Conservation (phyloP, 2,797 vertebrate species). For the Vipera latastei region DNA sequence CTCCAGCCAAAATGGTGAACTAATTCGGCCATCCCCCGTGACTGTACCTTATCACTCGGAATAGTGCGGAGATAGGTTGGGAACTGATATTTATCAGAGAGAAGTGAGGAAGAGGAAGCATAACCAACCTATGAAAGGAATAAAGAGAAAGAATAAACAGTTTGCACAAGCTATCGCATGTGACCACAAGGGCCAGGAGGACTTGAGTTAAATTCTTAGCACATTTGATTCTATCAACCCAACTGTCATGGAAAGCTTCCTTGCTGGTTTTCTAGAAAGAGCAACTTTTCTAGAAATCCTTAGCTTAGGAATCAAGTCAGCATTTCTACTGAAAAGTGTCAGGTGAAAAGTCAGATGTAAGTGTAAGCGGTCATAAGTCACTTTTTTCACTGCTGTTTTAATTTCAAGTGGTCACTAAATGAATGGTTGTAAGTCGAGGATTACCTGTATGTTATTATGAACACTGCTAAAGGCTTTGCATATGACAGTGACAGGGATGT, state of each 20-base stretch:
- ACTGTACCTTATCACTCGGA: constrained; percentile 78
- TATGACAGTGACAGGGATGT: not conserved
- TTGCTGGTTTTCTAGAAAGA: not conserved
- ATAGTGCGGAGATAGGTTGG: constrained; percentile 81
- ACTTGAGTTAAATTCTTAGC: not conserved
- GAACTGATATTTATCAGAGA: constrained; percentile 86
- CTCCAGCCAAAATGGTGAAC: constrained; percentile 85
- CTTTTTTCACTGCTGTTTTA: no score
- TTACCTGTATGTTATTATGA: no score
- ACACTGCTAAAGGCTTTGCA: not conserved
- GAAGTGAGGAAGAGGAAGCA: constrained; percentile 77
- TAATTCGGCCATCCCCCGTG: constrained; percentile 76
- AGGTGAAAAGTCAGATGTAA: not conserved
- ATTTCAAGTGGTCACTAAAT: no score
- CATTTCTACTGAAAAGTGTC: not conserved
- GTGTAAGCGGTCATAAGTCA: no score
- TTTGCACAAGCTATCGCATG: not conserved
- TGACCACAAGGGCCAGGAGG: not conserved
- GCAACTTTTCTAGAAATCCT: not conserved
- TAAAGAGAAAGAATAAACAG: constrained; percentile 21
- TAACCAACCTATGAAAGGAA: constrained; percentile 77
- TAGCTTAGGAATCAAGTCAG: not conserved
- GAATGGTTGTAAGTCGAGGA: no score
- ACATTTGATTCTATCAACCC: not conserved
- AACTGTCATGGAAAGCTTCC: not conserved